Evolutionary conservation across 23 tunicate genomes (phyloP), one percentile per base, ranked within the genome.

Genomic region (Halocynthia roretzi): DNA sequence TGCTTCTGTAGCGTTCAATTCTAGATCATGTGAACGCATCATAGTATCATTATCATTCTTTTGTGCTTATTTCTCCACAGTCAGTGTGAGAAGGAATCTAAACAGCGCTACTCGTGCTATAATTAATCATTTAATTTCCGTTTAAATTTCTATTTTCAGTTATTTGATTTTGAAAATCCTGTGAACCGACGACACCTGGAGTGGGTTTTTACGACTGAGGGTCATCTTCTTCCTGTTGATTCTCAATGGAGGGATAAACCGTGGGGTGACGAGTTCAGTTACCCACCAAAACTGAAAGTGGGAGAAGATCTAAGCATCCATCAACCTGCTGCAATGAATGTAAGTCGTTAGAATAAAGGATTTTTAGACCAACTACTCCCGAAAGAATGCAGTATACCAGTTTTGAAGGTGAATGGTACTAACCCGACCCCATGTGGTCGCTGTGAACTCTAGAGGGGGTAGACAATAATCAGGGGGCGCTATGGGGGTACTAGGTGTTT

Each of bases 121-220:
- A 31, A 31, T 31, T 31, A 1, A 31, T 0, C 4, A 31, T 31
- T 31, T 0, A 31, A 31, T 31, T 31, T 4, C 44, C 44, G 44
- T 31, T 31, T 4, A 31, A 31, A 0, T 12, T 12, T 78, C 10
- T 52, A 50, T 57, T 72, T 75, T 31, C 75, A 91, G 91, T 68
- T 94, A 52, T 94, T 94, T 54, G 98, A 94, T 67, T 80, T 80
- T 65, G 98, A 94, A 77, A 94, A 94, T 53, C 94, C 98, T 2
- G 86, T 94, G 51, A 87, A 94, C 74, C 71, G 67, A 67, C 50
- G 66, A 20, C 78, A 84, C 12, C 68, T 91, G 90, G 53, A 68
- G n/a, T 82, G 71, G 56, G 76, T 94, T 7, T 94, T 94, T 81
- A 87, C 89, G n/a, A 94, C 98, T 0, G 98, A 94, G 67, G 98